These are phyloP conservation scores for Perca flavescens DNA, from an alignment of 2,113 vertebrate genomes.

Conservation along the genomic window DNA sequence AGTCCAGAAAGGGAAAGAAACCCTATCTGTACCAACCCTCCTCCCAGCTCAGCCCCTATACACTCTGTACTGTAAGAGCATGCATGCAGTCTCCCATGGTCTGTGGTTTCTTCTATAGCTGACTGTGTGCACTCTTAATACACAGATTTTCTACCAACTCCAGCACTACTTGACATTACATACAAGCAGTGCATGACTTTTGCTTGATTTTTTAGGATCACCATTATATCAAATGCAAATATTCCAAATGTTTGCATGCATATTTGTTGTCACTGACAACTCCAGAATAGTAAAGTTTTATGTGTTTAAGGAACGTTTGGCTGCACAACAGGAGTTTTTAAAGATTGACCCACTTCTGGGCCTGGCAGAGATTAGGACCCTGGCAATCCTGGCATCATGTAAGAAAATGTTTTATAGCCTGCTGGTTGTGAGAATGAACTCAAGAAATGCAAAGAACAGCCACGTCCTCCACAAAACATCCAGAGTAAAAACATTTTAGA, in stretches of 20 bases:
- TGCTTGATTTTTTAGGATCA: background rate
- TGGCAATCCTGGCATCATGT: background rate
- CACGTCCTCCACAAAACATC: background rate
- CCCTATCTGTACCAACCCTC: background rate
- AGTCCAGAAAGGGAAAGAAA: slow-evolving; percentile 25
- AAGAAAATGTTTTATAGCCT: background rate
- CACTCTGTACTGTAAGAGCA: background rate
- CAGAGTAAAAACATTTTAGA: background rate
- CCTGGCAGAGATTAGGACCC: too few species aligned
- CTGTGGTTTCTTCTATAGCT: background rate
- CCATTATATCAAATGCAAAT: background rate
- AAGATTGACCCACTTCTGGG: background rate
- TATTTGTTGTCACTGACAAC: background rate
- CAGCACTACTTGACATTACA: background rate
- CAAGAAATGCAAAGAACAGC: background rate
- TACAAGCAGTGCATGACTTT: background rate
- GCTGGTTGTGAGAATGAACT: background rate
- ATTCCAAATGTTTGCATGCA: background rate
- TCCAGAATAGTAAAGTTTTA: background rate
- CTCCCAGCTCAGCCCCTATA: background rate
- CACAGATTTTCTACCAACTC: background rate
- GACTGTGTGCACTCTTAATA: background rate
- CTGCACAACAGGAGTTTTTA: too few species aligned
- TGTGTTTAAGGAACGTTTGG: background rate
- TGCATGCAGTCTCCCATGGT: background rate